Percentiles rank a stretch among this genome's conserved stretches.
These are phyloP conservation scores for Apis laboriosa DNA, from an alignment of 1,140 invertebrate genomes.

Conservation along the genomic window DNA sequence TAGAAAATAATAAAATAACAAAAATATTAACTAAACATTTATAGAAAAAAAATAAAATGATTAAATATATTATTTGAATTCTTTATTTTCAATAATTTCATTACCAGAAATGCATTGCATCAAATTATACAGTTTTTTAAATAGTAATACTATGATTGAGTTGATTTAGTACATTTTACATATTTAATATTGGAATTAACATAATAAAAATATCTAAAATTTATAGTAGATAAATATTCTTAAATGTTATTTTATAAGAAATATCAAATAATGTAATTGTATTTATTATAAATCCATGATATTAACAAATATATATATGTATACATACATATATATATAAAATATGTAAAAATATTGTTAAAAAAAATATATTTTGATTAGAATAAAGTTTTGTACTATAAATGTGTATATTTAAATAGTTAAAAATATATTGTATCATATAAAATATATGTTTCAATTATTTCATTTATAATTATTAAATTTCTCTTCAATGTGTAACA, in stretches of 20 bases:
- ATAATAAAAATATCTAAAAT: conserved; percentile 29
- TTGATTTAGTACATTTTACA: conserved; percentile 8
- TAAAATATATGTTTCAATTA: conserved; percentile 45
- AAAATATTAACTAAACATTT: no score
- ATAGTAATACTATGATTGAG: conserved; percentile 5
- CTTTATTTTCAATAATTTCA: conserved; percentile 5
- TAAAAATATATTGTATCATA: conserved; percentile 8
- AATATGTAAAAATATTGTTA: conserved; percentile 27
- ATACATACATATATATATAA: not conserved
- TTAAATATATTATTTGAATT: not conserved
- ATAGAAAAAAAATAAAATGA: conserved; percentile 12
- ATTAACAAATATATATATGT: no score
- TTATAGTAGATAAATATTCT: conserved; percentile 13
- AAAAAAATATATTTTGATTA: conserved; percentile 4
- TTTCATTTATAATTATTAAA: not conserved
- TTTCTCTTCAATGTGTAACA: no score
- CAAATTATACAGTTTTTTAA: conserved; percentile 6
- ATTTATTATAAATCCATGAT: not conserved
- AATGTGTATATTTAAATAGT: conserved; percentile 4
- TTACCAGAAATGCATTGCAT: not conserved
- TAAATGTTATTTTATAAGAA: not conserved
- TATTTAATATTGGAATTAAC: not conserved
- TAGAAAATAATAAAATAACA: no score
- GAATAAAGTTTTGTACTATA: conserved; percentile 32
- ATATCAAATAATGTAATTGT: not conserved